A percentile compares a stretch with the other conserved stretches of the same genome.
phyloP scores from a whole-genome alignment of 2,888 invertebrate species.

The Julus scandinavius region DNA sequence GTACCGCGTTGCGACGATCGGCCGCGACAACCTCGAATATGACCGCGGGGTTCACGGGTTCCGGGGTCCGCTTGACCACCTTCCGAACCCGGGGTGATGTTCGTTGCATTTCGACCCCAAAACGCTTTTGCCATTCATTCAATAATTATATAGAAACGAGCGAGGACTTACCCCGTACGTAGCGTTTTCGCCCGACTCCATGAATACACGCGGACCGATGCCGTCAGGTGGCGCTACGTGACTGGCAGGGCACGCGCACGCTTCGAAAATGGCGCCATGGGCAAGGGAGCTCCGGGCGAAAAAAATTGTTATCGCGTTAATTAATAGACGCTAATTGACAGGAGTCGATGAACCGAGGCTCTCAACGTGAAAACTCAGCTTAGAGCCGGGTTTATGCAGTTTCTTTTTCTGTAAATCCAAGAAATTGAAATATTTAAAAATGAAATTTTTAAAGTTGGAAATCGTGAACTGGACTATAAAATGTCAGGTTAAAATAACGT shows the following conservation, averaged over 20 bases:
- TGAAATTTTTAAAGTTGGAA: neutral
- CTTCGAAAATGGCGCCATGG: conserved; percentile 37
- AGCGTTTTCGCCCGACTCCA: conserved; percentile 21
- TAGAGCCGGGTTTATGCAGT: too few relatives aligned
- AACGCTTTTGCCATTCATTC: neutral
- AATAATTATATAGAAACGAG: neutral
- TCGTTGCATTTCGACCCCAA: neutral
- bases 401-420: neutral
- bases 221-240: neutral
- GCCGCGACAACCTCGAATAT: neutral
- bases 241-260: neutral
- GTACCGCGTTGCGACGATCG: neutral
- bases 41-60: neutral
- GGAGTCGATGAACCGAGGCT: neutral
- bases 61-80: neutral
- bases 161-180: conserved; percentile 27
- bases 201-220: neutral
- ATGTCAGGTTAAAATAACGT: neutral
- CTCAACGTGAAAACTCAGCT: neutral
- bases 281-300: neutral
- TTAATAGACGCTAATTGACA: neutral
- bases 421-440: neutral
- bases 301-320: neutral
- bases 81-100: neutral
- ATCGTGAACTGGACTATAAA: neutral